Percentiles rank a stretch among this genome's conserved stretches.
These are phyloP conservation scores for Carcharodon carcharias DNA, from an alignment of 2,797 vertebrate species.

Conservation along the genomic window DNA sequence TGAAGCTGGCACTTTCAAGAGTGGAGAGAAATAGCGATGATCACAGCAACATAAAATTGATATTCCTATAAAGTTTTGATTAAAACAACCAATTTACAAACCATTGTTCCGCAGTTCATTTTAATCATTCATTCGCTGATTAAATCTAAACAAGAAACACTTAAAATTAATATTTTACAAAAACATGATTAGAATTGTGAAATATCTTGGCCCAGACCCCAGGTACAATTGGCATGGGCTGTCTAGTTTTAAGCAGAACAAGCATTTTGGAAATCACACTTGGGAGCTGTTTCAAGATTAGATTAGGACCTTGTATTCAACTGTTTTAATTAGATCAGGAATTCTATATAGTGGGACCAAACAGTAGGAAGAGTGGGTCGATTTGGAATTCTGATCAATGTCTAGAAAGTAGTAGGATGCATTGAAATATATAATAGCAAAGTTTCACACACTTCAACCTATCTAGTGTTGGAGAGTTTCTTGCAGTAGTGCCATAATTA, in stretches of 20 bases:
- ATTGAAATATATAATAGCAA: neutral
- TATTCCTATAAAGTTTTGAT: neutral
- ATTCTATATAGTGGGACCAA: neutral
- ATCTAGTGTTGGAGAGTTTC: neutral
- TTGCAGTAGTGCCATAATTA: neutral
- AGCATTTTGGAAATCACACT: neutral
- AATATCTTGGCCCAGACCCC: neutral
- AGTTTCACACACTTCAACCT: neutral
- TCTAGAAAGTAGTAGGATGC: neutral
- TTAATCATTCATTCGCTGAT: constrained; percentile 29
- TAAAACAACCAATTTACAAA: constrained; percentile 15
- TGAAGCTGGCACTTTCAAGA: neutral
- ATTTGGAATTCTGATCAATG: neutral
- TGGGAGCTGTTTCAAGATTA: constrained; percentile 6
- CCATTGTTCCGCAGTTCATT: constrained; percentile 20
- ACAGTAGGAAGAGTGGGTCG: neutral
- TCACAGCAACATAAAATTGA: neutral
- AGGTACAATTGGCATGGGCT: neutral
- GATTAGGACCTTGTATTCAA: constrained; percentile 10
- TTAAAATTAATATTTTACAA: constrained; percentile 32
- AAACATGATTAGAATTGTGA: constrained; percentile 25
- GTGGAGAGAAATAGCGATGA: neutral
- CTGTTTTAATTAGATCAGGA: constrained; percentile 11
- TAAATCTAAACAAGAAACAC: constrained; percentile 18
- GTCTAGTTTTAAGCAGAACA: neutral